These are phyloP conservation scores for Resseliella maxima DNA, from an alignment of 2,888 invertebrate genomes.

Conservation along the genomic window DNA sequence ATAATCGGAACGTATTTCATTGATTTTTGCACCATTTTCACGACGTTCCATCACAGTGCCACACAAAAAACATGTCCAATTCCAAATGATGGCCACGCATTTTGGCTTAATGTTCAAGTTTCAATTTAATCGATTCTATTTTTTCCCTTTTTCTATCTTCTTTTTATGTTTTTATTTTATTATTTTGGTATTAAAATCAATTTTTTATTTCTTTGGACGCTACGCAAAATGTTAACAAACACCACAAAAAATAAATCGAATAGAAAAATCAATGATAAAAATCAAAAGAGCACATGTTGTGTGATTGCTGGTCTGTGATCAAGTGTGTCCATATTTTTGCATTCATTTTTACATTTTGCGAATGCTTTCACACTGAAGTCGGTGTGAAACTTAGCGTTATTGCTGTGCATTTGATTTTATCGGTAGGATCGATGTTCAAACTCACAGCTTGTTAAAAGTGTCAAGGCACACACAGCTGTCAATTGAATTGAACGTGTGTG, in stretches of 20 bases:
- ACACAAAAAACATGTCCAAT: background rate
- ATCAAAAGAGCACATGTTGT: background rate
- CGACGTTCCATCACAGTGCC: constrained; percentile 24
- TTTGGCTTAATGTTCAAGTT: no score
- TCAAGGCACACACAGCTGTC: constrained; percentile 32
- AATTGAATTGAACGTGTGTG: background rate
- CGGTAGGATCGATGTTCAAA: background rate
- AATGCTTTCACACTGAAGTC: background rate
- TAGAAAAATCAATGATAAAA: no score
- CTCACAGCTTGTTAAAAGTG: background rate
- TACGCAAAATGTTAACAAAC: no score
- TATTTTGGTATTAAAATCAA: no score
- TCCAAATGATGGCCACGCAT: background rate
- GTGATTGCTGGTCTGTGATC: background rate
- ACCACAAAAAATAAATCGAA: no score
- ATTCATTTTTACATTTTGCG: background rate
- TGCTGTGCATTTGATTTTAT: background rate
- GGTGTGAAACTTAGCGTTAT: background rate
- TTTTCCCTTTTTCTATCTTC: no score
- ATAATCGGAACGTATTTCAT: background rate
- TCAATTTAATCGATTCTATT: no score
- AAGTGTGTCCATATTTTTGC: no score
- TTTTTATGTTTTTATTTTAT: no score
- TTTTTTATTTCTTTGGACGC: no score
- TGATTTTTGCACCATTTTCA: background rate